Conservation (phyloP, 2,797 vertebrate genomes). For the Labeo calbasu region DNA sequence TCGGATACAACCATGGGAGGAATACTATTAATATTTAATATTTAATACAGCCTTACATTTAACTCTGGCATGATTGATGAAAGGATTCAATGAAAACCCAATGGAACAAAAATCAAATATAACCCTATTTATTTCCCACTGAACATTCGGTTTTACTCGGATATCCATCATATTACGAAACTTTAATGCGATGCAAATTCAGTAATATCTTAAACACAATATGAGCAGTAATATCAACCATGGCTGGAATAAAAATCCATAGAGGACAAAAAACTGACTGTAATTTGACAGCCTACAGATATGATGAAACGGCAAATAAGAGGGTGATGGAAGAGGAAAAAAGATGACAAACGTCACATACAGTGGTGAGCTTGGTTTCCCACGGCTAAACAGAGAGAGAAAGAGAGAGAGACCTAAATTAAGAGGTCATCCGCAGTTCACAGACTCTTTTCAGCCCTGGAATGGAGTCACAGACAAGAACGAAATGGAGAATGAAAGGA, state of each 20-base stretch:
- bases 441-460: not conserved
- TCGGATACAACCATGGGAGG: not conserved
- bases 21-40: slow-evolving; percentile 12
- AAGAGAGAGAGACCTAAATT: slow-evolving; percentile 7
- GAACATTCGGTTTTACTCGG: not conserved
- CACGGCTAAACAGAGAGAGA: not conserved
- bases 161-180: slow-evolving; percentile 2
- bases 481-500: not conserved
- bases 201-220: not conserved
- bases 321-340: slow-evolving; percentile 36
- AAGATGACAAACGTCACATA: slow-evolving; percentile 51
- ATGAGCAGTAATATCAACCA: not conserved
- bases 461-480: not conserved
- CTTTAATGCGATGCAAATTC: not conserved
- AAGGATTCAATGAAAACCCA: not conserved
- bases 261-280: not conserved
- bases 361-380: slow-evolving; percentile 48
- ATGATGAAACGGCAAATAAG: not conserved
- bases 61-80: slow-evolving; percentile 17
- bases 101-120: not conserved
- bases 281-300: slow-evolving; percentile 17
- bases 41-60: not conserved
- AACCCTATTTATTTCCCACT: not conserved
- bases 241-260: not conserved
- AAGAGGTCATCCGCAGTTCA: slow-evolving; percentile 22